Percentiles rank a stretch among this genome's conserved stretches.
phyloP scores from a whole-genome alignment of 2,797 vertebrate species.

The Gastrophryne carolinensis region DNA sequence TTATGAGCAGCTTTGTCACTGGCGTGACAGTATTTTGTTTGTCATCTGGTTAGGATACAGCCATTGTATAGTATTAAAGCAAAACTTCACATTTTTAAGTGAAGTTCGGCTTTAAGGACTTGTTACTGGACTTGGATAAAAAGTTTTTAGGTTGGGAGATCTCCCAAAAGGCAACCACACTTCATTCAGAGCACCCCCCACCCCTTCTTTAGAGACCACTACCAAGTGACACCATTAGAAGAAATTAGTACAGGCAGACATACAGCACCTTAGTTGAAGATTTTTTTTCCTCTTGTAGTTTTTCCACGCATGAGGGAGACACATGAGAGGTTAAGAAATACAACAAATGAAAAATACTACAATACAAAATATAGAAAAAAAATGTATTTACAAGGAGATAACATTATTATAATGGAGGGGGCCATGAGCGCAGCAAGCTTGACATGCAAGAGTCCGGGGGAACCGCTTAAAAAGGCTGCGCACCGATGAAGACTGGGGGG shows the following conservation, averaged over 20 bases:
- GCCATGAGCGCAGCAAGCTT: conserved; percentile 71
- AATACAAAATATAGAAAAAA: conserved; percentile 74
- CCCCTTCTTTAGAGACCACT: background rate
- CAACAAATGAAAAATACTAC: conserved; percentile 77
- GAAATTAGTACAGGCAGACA: conserved; percentile 11
- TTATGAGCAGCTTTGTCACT: too few relatives aligned
- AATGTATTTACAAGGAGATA: conserved; percentile 81
- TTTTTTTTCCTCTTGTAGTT: conserved; percentile 48
- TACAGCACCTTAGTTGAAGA: conserved; percentile 29
- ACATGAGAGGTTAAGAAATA: conserved; percentile 65
- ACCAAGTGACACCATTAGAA: background rate
- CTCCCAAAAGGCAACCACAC: too few relatives aligned
- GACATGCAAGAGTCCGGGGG: conserved; percentile 73
- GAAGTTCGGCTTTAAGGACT: too few relatives aligned
- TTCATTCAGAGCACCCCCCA: background rate
- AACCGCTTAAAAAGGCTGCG: conserved; percentile 65
- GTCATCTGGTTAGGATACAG: too few relatives aligned
- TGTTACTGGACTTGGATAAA: too few relatives aligned
- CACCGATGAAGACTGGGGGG: conserved; percentile 47
- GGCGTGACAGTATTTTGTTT: too few relatives aligned
- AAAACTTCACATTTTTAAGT: too few relatives aligned
- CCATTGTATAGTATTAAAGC: too few relatives aligned
- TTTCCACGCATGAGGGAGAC: conserved; percentile 62
- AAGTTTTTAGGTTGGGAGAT: too few relatives aligned
- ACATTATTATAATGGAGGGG: conserved; percentile 77